Base-by-base conservation (phyloP, 1,140 invertebrate species). In the Cephus cinctus region DNA sequence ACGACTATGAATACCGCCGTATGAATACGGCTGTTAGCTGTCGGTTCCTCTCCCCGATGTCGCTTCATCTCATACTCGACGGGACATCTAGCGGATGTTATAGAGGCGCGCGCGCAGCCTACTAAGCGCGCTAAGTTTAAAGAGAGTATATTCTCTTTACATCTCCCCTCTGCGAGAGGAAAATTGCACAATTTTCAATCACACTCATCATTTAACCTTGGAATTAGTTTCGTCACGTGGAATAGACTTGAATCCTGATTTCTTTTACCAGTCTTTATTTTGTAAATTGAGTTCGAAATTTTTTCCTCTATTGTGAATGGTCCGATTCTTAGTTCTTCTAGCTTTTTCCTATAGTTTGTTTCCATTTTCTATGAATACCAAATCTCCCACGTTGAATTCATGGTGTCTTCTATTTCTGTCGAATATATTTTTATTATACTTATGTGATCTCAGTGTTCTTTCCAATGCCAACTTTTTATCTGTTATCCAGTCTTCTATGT, bases 391-490 rank as follows among this genome's bases (percentile, higher is more conserved):
- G 18, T 53, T 50, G 12, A 53, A 57, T 32, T 38, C 22, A 32
- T 50, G 35, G 14, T 48, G n/a, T 38, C 30, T 49, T 50, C 47
- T 53, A 40, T 53, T 53, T 34, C 47, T 57, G 20, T 57, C 43
- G 39, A 30, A 38, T 14, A 53, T 19, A 18, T 27, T 25, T 35
- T 47, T 42, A 31, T 45, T 47, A 41, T 34, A 47, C 27, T 35
- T n/a, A 18, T 47, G 39, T 19, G 19, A 40, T 47, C 25, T 42
- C 32, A 14, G 4, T 20, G 41, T 27, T 44, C 25, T 25, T 31
- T 14, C 23, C 20, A 38, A 25, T 43, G 34, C 34, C 9, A 36
- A 4, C 34, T 36, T 36, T 12, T 15, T 36, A 36, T 36, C 9
- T 36, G 8, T 15, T 2, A 2, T n/a, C 14, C 9, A 36, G 14